These are phyloP conservation scores for Bombus superbus DNA, from an alignment of 1,140 invertebrate genomes.

Conservation along the genomic window DNA sequence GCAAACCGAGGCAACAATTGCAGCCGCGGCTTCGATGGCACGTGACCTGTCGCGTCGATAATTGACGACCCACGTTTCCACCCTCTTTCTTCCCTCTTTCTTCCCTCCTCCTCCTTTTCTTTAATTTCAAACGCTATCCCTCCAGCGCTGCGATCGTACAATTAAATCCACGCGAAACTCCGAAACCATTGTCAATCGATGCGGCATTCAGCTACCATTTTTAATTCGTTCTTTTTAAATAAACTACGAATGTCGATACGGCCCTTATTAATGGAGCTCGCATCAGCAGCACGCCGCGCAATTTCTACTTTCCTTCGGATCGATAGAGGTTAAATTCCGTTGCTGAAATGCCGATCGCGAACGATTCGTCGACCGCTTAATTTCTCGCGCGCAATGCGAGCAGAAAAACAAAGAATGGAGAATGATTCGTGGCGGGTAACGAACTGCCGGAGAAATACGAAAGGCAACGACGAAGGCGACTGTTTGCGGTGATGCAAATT, in stretches of 20 bases:
- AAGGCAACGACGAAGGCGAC: background rate
- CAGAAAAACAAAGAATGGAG: background rate
- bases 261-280: background rate
- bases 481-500: background rate
- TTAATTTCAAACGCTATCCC: background rate
- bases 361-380: conserved; percentile 16
- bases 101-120: background rate
- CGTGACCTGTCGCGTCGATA: conserved; percentile 21
- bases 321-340: conserved; percentile 30
- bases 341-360: background rate
- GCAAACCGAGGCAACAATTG: conserved; percentile 31
- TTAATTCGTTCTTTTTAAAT: background rate
- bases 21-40: background rate
- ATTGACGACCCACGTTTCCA: background rate
- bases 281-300: background rate
- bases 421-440: background rate
- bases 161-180: background rate
- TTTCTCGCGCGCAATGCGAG: conserved; percentile 3
- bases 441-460: background rate
- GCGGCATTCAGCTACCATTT: background rate
- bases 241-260: background rate
- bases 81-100: background rate
- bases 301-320: background rate
- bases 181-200: background rate
- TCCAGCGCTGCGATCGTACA: background rate